Conservation (phyloP, 2,113 vertebrate genomes). For the Megaptera novaeangliae region DNA sequence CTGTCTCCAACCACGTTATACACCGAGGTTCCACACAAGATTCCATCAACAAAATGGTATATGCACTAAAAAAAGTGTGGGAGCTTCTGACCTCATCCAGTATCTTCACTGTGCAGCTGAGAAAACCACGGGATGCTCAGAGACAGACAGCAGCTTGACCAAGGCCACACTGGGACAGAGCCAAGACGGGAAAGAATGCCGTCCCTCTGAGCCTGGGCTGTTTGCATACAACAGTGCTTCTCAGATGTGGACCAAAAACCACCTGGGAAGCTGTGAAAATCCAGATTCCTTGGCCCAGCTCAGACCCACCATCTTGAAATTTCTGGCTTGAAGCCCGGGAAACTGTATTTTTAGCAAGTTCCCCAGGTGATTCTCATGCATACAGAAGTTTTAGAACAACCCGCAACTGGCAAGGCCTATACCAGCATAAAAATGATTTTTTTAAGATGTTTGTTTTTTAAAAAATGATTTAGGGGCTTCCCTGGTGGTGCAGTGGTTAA, state of each 20-base stretch:
- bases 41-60: background rate
- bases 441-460: background rate
- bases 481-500: no score
- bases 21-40: background rate
- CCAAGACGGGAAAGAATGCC: background rate
- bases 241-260: background rate
- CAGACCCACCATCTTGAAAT: background rate
- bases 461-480: background rate
- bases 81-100: background rate
- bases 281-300: background rate
- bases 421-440: background rate
- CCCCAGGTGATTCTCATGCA: background rate
- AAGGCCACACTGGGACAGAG: background rate
- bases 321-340: background rate
- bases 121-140: background rate
- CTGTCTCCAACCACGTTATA: background rate
- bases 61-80: background rate
- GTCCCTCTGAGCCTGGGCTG: accelerated
- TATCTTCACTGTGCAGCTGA: background rate
- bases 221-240: no score
- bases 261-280: background rate
- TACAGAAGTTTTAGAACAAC: background rate
- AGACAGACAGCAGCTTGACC: background rate
- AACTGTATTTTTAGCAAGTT: background rate
- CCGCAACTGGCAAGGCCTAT: background rate